Evolutionary conservation across 2,113 vertebrate genomes (phyloP), one percentile per base, ranked within the genome.

Genomic region (Bos taurus): DNA sequence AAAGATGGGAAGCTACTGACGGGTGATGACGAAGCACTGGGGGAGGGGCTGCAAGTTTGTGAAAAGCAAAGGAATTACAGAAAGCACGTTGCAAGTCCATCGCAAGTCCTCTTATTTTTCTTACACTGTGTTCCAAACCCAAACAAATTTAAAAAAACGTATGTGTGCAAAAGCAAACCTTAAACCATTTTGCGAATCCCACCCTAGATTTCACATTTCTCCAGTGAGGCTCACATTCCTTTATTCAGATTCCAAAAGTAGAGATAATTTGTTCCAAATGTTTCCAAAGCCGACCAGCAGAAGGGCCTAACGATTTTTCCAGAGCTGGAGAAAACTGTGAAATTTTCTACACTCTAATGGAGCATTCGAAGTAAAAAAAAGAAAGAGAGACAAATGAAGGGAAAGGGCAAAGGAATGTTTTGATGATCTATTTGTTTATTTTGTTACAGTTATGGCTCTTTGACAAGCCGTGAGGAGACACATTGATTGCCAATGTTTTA

Each of bases 251-350:
- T 99, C 99, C 98, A 99, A 99, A 99, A 99, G 98, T 96, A 98
- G 98, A 99, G 98, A 99, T 99, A 99, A 99, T 99, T 99, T 98
- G 98, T 99, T 99, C 99, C 99, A 99, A 99, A 99, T 99, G 99
- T 99, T 99, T 99, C 98, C 98, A 98, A 98, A 99, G 98, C 95
- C 97, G 94, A 98, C 98, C 98, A 98, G 98, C 98, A 99, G 96
- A 98, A 98, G 98, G 57, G 1, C 96, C 98, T 99, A 98, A 98
- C 97, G 98, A 99, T 99, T 99, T 99, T 99, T 99, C 99, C 99
- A 99, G 98, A 97, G 90, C 89, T 98, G 97, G 97, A 98, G 97
- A 99, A 98, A 99, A 98, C 97, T 98, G 97, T 98, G 98, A 99
- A 99, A 98, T 98, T 95, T 98, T 98, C 98, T 98, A 92, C 98